Evolutionary conservation across 2,113 vertebrate species (phyloP).

Genomic region (Petrocephalus zakoni): DNA sequence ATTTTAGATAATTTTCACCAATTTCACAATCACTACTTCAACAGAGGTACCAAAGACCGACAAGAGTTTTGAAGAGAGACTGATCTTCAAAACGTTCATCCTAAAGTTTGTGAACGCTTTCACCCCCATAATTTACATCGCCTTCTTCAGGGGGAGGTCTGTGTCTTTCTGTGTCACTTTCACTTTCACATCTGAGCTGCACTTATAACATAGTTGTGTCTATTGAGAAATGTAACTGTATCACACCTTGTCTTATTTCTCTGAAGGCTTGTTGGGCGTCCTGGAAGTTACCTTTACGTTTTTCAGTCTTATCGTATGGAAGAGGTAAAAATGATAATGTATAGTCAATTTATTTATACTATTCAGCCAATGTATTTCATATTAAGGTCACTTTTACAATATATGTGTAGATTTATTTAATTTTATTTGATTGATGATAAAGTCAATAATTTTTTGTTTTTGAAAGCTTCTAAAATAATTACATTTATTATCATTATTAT

Average conservation of each 20-base stretch:
- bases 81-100: constrained; percentile 97
- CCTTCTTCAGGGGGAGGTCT: constrained; percentile 95
- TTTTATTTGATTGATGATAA: neutral
- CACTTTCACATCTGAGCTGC: neutral
- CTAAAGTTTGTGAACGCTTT: constrained; percentile 96
- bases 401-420: neutral
- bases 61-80: constrained; percentile 89
- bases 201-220: neutral
- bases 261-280: constrained; percentile 81
- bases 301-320: constrained; percentile 95
- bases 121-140: constrained; percentile 95
- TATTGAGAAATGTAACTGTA: neutral
- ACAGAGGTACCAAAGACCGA: constrained; percentile 96
- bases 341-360: neutral
- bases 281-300: constrained; percentile 88
- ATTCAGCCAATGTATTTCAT: neutral
- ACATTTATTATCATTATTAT: neutral
- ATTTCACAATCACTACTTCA: neutral
- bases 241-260: constrained; percentile 11
- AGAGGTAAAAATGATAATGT: constrained; percentile 67
- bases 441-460: neutral
- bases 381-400: neutral
- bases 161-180: constrained; percentile 29
- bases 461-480: neutral
- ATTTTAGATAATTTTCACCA: neutral